Percentiles rank a stretch among this genome's conserved stretches.
These are phyloP conservation scores for Panonychus citri DNA, from an alignment of 1,140 invertebrate species.

Conservation along the genomic window DNA sequence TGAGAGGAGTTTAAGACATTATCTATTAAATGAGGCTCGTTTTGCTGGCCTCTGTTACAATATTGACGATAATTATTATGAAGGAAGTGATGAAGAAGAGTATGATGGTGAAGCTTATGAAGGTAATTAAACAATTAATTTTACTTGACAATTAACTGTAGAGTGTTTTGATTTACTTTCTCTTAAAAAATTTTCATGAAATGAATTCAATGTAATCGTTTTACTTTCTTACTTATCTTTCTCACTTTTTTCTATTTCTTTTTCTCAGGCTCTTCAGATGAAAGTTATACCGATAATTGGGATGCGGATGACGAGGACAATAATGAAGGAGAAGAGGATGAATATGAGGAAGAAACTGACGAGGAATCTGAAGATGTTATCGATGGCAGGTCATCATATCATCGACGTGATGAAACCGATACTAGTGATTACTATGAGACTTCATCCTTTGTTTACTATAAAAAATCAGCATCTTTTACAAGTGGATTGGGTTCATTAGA, in stretches of 20 bases:
- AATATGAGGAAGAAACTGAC: constrained; percentile 4
- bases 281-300: not conserved
- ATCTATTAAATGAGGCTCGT: constrained; percentile 8
- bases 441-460: not conserved
- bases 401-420: not conserved
- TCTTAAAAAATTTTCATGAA: too few relatives aligned
- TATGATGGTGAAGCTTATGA: not conserved
- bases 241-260: not conserved
- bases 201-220: too few relatives aligned
- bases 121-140: too few relatives aligned
- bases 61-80: not conserved
- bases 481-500: not conserved
- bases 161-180: too few relatives aligned
- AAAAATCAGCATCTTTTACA: not conserved
- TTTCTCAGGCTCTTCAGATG: constrained; percentile 1
- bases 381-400: not conserved
- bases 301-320: constrained; percentile 3
- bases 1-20: not conserved
- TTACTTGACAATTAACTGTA: too few relatives aligned
- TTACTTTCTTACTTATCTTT: not conserved
- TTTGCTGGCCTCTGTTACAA: constrained; percentile 1
- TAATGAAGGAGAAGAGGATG: constrained; percentile 2
- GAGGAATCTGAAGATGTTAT: constrained; percentile 5
- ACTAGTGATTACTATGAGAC: constrained; percentile 2
- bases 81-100: not conserved